Evolutionary conservation across 2,113 vertebrate genomes (phyloP), one percentile per base, ranked within the genome.

Genomic region (Lipophrys pholis): DNA sequence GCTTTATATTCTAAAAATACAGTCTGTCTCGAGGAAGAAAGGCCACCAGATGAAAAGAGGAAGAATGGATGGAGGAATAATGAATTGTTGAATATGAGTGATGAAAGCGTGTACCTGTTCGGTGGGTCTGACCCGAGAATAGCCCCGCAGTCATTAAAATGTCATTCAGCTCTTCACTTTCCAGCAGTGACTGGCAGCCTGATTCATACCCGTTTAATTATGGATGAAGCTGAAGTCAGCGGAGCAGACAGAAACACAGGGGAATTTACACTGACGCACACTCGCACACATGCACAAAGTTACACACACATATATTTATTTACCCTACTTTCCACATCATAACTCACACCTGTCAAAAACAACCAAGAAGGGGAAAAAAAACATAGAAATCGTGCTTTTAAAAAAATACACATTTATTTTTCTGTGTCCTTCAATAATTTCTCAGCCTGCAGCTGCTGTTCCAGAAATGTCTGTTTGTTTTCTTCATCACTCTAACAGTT

Each of bases 201-300:
- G 82, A 86, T 76, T 80, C 65, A 81, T 78, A 67, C 2, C 40
- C 12, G 42, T 70, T 86, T 61, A 87, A 85, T 87, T 75, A 85
- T 89, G 55, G 51, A 89, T 89, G 62, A 81, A 62, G 17, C 15
- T 58, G 66, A 76, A 76, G 82, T 76, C 78, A 75, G 6, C 39
- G 56, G 54, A 73, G 57, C 15, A 55, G 21, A 58, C 40, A 10
- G 39, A 48, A 54, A 39, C 30, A 40, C 49, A 45, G 12, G 72
- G 12, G n/a, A 14, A 73, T 49, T 63, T 16, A 69, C 76, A 58
- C 9, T 1, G 50, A 11, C 51, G 52, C 68, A 30, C 36, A 8
- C 57, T 36, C 16, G 73, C 36, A 21, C 21, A 60, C 11, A 50
- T 57, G 59, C 39, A 56, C 21, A 46, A 58, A 21, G n/a, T 38